Evolutionary conservation across 2,113 vertebrate species (phyloP).

Genomic region (Conger conger): DNA sequence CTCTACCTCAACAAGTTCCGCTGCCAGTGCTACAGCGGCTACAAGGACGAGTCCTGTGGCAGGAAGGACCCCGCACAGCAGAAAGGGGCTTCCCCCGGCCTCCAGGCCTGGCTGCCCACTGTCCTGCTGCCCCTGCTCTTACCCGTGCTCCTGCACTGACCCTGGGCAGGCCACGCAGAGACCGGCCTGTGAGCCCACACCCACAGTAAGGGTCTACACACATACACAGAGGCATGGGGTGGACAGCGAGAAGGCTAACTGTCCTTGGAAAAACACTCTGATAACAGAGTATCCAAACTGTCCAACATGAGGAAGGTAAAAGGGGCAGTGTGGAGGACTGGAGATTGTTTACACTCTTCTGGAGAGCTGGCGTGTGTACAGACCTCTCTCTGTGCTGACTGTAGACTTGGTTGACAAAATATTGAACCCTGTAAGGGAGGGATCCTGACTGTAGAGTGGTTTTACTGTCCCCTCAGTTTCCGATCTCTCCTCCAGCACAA

Average conservation of each 20-base stretch:
- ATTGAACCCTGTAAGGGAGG: background rate
- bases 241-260: background rate
- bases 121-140: conserved; percentile 47
- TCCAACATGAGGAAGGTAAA: background rate
- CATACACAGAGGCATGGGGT: no score
- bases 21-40: conserved; percentile 86
- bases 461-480: background rate
- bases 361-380: conserved; percentile 19
- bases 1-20: conserved; percentile 67
- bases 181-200: conserved; percentile 10
- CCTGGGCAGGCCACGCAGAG: conserved; percentile 12
- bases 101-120: conserved; percentile 50
- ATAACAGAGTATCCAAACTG: background rate
- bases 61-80: conserved; percentile 37
- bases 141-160: conserved; percentile 62
- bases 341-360: background rate
- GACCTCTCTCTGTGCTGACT: background rate
- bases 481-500: background rate
- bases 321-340: background rate
- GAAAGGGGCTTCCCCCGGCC: conserved; percentile 52
- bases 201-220: background rate
- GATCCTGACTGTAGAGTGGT: background rate
- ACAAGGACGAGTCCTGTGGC: conserved; percentile 67
- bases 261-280: background rate
- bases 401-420: background rate